Conservation (phyloP, 1,140 invertebrate species). For the Drosophila seguyi region DNA sequence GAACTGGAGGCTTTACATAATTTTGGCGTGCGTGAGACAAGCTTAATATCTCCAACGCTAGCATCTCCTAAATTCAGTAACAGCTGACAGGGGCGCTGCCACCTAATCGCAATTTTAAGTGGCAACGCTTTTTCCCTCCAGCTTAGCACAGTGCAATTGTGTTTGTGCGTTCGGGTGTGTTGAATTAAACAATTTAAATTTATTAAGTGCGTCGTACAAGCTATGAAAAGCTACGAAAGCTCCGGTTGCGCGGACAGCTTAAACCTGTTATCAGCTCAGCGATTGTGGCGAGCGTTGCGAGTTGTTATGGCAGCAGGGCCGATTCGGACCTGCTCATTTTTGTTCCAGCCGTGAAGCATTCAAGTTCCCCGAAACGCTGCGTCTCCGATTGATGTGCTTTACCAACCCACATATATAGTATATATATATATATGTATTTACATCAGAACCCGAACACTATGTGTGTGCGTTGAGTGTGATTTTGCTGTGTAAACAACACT, state of each 20-base stretch:
- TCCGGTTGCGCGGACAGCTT: slow-evolving; percentile 41
- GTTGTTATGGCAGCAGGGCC: slow-evolving; percentile 34
- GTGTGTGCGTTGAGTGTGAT: slow-evolving; percentile 26
- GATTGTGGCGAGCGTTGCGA: slow-evolving; percentile 22
- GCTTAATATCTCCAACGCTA: background rate
- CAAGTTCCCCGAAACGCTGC: slow-evolving; percentile 35
- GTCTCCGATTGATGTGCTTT: background rate
- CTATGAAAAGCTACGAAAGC: slow-evolving; percentile 46
- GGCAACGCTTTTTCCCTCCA: slow-evolving; percentile 6
- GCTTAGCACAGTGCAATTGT: background rate
- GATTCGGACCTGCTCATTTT: slow-evolving; percentile 13
- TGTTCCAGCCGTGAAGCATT: slow-evolving; percentile 36
- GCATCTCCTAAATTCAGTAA: background rate
- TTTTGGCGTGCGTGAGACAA: background rate
- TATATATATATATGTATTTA: slow-evolving; percentile 1
- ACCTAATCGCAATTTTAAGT: background rate
- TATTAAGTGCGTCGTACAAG: slow-evolving; percentile 15
- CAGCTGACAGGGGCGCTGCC: slow-evolving; percentile 31
- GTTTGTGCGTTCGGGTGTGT: slow-evolving; percentile 22
- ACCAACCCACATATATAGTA: background rate
- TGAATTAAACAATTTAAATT: slow-evolving; percentile 32
- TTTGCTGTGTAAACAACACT: slow-evolving; percentile 57
- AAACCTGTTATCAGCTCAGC: slow-evolving; percentile 73
- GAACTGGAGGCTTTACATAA: background rate
- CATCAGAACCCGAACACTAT: slow-evolving; percentile 8